phyloP scores from a whole-genome alignment of 2,888 invertebrate genomes.

The Campaea margaritaria region DNA sequence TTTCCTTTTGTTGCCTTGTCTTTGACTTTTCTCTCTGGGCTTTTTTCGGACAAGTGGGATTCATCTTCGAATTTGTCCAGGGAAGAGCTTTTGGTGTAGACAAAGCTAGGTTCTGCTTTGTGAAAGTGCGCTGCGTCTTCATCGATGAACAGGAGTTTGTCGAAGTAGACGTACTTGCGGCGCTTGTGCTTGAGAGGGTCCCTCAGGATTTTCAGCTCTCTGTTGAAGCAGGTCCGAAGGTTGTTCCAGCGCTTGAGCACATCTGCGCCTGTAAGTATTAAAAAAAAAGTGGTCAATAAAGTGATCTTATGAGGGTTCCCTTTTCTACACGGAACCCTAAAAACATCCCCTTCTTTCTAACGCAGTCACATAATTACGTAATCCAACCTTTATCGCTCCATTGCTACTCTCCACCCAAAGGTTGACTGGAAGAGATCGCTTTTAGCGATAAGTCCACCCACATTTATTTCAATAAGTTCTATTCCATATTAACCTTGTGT shows the following conservation, averaged over 20 bases:
- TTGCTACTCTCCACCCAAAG: no score
- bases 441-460: no score
- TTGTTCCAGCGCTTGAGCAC: conserved; percentile 29
- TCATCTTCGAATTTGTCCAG: conserved; percentile 12
- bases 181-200: conserved; percentile 14
- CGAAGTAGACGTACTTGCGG: conserved; percentile 25
- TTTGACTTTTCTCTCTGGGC: background rate
- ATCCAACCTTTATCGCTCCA: no score
- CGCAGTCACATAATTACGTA: no score
- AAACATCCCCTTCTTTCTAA: no score
- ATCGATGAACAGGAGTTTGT: conserved; percentile 24
- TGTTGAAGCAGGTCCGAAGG: conserved; percentile 17
- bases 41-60: background rate
- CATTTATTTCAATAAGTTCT: no score
- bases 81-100: conserved; percentile 1
- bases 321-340: no score
- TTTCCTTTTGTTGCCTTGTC: background rate
- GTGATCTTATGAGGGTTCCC: no score
- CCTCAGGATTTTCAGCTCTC: conserved; percentile 22
- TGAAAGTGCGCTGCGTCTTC: background rate
- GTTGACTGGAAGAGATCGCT: no score
- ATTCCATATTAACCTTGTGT: no score
- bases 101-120: background rate
- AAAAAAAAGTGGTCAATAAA: background rate
- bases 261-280: conserved; percentile 12